These are phyloP conservation scores for Drosophila watanabei DNA, from an alignment of 1,140 invertebrate genomes.

Conservation along the genomic window DNA sequence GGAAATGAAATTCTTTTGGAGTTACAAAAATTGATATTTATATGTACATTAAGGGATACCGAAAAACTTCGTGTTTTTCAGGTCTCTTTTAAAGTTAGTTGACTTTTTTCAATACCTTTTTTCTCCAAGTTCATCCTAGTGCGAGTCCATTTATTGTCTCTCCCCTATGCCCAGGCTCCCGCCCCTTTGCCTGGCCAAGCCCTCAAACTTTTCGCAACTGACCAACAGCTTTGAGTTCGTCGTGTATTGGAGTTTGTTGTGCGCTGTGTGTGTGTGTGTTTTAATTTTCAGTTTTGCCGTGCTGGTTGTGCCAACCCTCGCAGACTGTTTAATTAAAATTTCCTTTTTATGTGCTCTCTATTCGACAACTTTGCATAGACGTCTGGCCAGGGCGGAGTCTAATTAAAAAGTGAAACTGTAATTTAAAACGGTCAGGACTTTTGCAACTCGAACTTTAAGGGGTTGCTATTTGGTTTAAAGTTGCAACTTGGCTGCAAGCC, in stretches of 20 bases:
- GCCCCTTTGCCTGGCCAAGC: constrained; percentile 46
- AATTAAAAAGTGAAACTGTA: constrained; percentile 66
- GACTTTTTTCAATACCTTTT: background rate
- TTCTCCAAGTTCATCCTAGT: constrained; percentile 17
- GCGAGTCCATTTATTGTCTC: constrained; percentile 55
- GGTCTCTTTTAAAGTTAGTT: background rate
- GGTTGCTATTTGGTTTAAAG: constrained; percentile 20
- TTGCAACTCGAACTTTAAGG: constrained; percentile 44
- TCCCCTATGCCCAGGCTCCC: constrained; percentile 22
- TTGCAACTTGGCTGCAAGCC: constrained; percentile 29
- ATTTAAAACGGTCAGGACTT: constrained; percentile 53
- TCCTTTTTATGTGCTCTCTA: constrained; percentile 51
- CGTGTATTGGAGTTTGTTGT: constrained; percentile 25
- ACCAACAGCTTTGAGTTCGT: constrained; percentile 24
- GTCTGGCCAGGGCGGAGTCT: constrained; percentile 34
- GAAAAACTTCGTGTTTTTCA: background rate
- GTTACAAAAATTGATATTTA: background rate
- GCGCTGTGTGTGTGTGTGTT: constrained; percentile 13
- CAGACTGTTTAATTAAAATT: constrained; percentile 65
- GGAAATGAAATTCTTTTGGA: background rate
- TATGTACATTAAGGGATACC: background rate
- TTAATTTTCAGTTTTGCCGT: constrained; percentile 4
- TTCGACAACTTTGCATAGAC: constrained; percentile 53
- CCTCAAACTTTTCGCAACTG: constrained; percentile 45
- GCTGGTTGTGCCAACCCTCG: constrained; percentile 22